phyloP scores from a whole-genome alignment of 2,113 vertebrate species.

The Rousettus leschenaultii region DNA sequence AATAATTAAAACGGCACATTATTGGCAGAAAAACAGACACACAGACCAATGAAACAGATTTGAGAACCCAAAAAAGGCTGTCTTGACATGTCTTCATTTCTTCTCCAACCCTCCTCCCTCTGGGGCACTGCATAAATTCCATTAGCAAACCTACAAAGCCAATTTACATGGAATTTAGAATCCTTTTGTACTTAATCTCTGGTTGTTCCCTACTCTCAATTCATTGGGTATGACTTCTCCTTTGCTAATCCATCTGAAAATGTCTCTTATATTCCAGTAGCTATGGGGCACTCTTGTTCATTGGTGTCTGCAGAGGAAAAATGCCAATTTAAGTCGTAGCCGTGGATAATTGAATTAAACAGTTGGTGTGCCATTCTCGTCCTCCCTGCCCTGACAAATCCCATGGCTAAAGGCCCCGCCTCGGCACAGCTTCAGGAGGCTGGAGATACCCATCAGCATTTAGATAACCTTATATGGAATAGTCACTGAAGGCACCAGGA shows the following conservation, averaged over 20 bases:
- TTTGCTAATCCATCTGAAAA: neutral
- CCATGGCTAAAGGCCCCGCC: too few species aligned
- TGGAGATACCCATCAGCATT: neutral
- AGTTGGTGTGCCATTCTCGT: neutral
- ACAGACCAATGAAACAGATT: too few species aligned
- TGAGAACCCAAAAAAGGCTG: neutral
- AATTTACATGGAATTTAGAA: neutral
- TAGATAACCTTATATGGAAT: neutral
- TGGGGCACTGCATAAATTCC: neutral
- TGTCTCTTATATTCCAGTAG: neutral
- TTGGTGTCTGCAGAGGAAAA: neutral
- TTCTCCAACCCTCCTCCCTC: neutral
- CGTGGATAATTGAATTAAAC: neutral
- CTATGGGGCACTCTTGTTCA: neutral
- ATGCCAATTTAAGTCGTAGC: neutral
- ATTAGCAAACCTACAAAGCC: conserved; percentile 20
- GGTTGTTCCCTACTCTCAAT: neutral
- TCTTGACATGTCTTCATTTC: neutral
- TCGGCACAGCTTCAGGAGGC: neutral
- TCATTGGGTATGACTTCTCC: neutral
- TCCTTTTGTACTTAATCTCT: neutral
- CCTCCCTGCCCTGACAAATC: neutral
- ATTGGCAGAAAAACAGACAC: too few species aligned
- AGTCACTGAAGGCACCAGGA: neutral
- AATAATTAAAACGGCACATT: too few species aligned